These are phyloP conservation scores for Heterocephalus glaber DNA, from an alignment of 2,113 vertebrate genomes.

Conservation along the genomic window DNA sequence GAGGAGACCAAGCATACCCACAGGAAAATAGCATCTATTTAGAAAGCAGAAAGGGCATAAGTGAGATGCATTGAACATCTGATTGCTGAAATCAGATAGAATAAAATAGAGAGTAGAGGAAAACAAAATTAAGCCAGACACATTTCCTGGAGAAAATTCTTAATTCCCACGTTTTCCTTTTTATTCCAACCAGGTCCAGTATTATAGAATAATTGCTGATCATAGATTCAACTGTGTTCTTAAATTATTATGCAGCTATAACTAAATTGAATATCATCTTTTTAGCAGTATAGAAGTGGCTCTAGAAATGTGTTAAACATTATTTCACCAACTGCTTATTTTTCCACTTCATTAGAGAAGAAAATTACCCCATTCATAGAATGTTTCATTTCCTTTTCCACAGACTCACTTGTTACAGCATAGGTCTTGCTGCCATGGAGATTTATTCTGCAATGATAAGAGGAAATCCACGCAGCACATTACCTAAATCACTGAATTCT, in stretches of 20 bases:
- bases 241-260: neutral
- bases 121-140: neutral
- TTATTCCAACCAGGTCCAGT: neutral
- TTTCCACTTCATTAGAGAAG: constrained; percentile 65
- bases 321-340: constrained; percentile 60
- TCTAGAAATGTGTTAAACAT: constrained; percentile 55
- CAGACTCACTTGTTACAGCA: constrained; percentile 6
- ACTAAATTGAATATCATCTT: neutral
- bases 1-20: neutral
- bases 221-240: neutral
- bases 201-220: constrained; percentile 27
- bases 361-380: constrained; percentile 70
- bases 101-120: neutral
- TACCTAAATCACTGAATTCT: constrained; percentile 37
- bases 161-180: neutral
- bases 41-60: neutral
- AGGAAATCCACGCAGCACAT: neutral
- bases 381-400: constrained; percentile 49
- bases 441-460: constrained; percentile 46
- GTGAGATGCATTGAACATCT: neutral
- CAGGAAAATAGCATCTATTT: neutral
- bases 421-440: neutral
- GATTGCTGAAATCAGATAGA: neutral
- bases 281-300: constrained; percentile 13
- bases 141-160: constrained; percentile 9